A percentile compares a stretch with the other conserved stretches of the same genome.
These are phyloP conservation scores for Mesocricetus auratus DNA, from an alignment of 2,113 vertebrate species.

Conservation along the genomic window DNA sequence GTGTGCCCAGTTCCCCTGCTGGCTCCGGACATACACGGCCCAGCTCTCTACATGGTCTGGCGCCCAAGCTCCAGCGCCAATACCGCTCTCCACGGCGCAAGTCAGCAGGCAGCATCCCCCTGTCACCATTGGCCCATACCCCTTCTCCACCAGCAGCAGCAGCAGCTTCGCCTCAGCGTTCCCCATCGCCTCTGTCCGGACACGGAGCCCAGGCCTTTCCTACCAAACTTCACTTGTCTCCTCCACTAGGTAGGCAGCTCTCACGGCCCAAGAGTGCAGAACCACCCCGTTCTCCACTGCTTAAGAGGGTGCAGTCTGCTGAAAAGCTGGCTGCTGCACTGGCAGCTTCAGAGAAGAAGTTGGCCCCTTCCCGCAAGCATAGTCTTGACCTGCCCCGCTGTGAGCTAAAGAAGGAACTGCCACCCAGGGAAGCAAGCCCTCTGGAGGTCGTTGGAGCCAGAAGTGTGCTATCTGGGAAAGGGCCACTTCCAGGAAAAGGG, in stretches of 20 bases:
- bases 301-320: slow-evolving; percentile 97
- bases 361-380: slow-evolving; percentile 90
- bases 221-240: slow-evolving; percentile 95
- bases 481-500: slow-evolving; percentile 89
- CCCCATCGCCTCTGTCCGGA: slow-evolving; percentile 93
- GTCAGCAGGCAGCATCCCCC: slow-evolving; percentile 97
- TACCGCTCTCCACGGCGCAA: slow-evolving; percentile 97
- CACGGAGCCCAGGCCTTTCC: slow-evolving; percentile 93
- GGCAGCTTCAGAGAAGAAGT: slow-evolving; percentile 91
- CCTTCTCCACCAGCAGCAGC: slow-evolving; percentile 95
- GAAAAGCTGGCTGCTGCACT: slow-evolving; percentile 94
- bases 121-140: slow-evolving; percentile 96
- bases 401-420: slow-evolving; percentile 97
- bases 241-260: slow-evolving; percentile 94
- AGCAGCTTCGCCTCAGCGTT: slow-evolving; percentile 95
- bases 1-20: slow-evolving; percentile 97
- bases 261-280: slow-evolving; percentile 96
- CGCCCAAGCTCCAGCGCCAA: slow-evolving; percentile 97
- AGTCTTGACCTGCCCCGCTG: slow-evolving; percentile 94
- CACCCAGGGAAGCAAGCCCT: slow-evolving; percentile 92
- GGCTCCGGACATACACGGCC: slow-evolving; percentile 97
- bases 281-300: slow-evolving; percentile 94
- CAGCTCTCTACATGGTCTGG: slow-evolving; percentile 96
- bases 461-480: slow-evolving; percentile 86
- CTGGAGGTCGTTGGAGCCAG: slow-evolving; percentile 90